These are phyloP conservation scores for Alaudala cheleensis DNA, from an alignment of 2,113 vertebrate species.

Conservation along the genomic window DNA sequence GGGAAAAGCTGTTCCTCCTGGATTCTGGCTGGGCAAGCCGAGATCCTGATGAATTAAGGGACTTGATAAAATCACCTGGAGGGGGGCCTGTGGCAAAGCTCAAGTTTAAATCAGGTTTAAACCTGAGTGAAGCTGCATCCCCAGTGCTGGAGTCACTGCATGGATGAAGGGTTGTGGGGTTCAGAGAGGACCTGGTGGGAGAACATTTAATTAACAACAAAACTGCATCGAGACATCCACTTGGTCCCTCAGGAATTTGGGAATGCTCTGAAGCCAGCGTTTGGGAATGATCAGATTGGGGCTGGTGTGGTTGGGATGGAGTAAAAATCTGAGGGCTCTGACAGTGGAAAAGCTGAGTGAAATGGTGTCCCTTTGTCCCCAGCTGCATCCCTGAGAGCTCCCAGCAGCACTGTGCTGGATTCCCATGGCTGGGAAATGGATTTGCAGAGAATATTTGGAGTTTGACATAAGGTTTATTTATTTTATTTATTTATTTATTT, in stretches of 20 bases:
- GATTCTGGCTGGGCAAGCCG: not conserved
- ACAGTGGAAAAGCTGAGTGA: not conserved
- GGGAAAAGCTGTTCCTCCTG: slow-evolving; percentile 11
- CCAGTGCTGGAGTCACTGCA: not conserved
- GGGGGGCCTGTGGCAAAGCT: not conserved
- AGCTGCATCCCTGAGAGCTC: not conserved
- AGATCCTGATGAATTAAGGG: not conserved
- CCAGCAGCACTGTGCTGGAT: not conserved
- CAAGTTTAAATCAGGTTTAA: not conserved
- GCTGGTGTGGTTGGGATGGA: rapidly evolving
- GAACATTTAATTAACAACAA: not conserved
- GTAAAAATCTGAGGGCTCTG: not conserved
- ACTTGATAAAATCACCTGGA: not conserved
- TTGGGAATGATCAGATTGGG: not conserved
- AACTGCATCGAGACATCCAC: not conserved
- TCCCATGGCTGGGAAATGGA: too few relatives aligned
- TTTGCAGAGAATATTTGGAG: too few relatives aligned
- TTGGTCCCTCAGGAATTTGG: not conserved
- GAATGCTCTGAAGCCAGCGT: not conserved
- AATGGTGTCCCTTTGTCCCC: not conserved
- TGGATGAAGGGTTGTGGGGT: not conserved
- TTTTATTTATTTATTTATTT: too few relatives aligned
- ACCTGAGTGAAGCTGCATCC: not conserved
- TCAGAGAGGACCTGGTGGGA: not conserved
- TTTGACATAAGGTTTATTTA: too few relatives aligned